Conservation (phyloP, 2,113 vertebrate genomes). For the Herpailurus yagouaroundi region DNA sequence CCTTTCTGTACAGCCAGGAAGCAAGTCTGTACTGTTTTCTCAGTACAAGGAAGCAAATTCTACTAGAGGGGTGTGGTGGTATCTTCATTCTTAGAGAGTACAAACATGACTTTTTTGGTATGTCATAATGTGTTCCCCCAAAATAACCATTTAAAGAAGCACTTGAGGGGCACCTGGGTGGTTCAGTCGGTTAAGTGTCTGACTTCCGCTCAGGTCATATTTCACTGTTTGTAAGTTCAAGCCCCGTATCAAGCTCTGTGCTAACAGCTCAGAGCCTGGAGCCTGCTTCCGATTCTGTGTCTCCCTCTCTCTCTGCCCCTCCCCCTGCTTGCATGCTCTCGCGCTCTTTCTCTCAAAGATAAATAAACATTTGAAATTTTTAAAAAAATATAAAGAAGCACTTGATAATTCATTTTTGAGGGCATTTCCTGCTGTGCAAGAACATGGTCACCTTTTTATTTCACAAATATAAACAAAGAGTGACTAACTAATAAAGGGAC, state of each 20-base stretch:
- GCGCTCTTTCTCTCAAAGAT: no score
- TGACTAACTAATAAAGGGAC: constrained; percentile 25
- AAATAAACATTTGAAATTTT: no score
- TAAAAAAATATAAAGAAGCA: not conserved
- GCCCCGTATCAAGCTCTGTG: no score
- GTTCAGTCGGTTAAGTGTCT: no score
- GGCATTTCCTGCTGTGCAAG: not conserved
- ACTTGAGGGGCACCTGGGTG: no score
- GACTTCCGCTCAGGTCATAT: no score
- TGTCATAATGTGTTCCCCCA: not conserved
- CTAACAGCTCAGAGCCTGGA: no score
- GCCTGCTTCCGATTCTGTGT: no score
- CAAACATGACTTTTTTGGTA: not conserved
- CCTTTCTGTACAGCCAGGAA: no score
- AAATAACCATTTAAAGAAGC: constrained; percentile 34
- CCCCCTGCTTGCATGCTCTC: no score
- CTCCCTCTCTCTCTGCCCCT: no score
- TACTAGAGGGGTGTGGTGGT: not conserved
- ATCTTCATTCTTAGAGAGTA: not conserved
- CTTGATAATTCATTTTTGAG: constrained; percentile 1
- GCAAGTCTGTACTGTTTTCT: not conserved
- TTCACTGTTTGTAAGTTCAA: no score
- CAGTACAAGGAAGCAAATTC: constrained; percentile 1
- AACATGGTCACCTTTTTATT: not conserved
- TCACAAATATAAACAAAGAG: not conserved